phyloP scores from a whole-genome alignment of 2,797 vertebrate species.

The Neostethus bicornis region DNA sequence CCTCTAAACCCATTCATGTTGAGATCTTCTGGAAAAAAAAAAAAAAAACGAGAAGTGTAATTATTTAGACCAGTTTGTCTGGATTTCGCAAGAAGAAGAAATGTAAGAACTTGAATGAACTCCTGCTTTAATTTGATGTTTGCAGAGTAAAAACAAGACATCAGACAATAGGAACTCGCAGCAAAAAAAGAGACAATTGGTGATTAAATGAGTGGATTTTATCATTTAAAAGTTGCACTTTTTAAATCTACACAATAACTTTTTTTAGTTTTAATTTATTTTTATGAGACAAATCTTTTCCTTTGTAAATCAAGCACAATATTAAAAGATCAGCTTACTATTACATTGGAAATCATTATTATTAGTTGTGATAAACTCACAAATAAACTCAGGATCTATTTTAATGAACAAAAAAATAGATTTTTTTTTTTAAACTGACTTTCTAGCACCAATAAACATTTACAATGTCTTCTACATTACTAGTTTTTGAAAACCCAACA shows the following conservation, averaged over 20 bases:
- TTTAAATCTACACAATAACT: not conserved
- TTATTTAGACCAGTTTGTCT: not conserved
- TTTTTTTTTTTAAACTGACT: too few relatives aligned
- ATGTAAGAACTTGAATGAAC: not conserved
- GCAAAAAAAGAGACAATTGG: not conserved
- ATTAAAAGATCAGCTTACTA: too few relatives aligned
- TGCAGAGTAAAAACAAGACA: not conserved
- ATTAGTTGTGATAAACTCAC: too few relatives aligned
- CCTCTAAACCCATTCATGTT: constrained; percentile 62
- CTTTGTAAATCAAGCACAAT: too few relatives aligned
- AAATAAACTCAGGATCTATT: too few relatives aligned
- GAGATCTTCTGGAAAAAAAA: constrained; percentile 20
- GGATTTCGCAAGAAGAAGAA: not conserved
- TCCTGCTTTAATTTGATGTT: not conserved
- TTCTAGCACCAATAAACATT: too few relatives aligned
- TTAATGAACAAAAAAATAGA: too few relatives aligned
- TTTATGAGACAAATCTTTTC: too few relatives aligned
- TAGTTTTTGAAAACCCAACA: too few relatives aligned
- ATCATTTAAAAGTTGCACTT: not conserved
- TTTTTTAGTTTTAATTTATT: not conserved
- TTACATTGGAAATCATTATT: too few relatives aligned
- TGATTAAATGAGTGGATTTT: not conserved
- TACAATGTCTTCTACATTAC: too few relatives aligned
- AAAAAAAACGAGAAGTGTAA: not conserved
- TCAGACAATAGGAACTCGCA: not conserved